phyloP scores from a whole-genome alignment of 2,888 invertebrate species.

The Pachydiplax longipennis region DNA sequence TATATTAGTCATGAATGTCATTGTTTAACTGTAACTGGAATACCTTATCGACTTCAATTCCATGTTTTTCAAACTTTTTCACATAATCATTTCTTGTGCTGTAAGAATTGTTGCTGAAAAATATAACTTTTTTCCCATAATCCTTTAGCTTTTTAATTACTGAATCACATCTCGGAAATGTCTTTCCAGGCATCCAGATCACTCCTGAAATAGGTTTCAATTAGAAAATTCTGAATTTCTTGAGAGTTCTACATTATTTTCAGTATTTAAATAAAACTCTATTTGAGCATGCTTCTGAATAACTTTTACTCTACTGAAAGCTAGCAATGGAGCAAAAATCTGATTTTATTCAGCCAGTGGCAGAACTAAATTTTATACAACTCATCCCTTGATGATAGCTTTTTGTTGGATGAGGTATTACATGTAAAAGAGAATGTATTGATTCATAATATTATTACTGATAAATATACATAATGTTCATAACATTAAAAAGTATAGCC shows the following conservation, averaged over 20 bases:
- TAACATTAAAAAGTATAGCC: too few species aligned
- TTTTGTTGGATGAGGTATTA: too few species aligned
- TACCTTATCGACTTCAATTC: slow-evolving; percentile 23
- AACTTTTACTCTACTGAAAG: not conserved
- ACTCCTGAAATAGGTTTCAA: slow-evolving; percentile 41
- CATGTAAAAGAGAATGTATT: too few species aligned
- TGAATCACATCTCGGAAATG: slow-evolving; percentile 8
- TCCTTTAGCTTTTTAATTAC: slow-evolving; percentile 53
- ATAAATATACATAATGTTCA: too few species aligned
- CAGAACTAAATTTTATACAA: not conserved
- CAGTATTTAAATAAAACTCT: not conserved
- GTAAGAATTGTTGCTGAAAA: slow-evolving; percentile 65
- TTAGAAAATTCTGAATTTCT: not conserved
- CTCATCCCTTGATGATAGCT: too few species aligned
- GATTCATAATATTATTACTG: too few species aligned
- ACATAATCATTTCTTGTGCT: slow-evolving; percentile 60
- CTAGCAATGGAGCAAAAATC: not conserved
- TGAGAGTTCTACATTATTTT: not conserved
- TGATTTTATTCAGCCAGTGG: not conserved
- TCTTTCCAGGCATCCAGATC: slow-evolving; percentile 38
- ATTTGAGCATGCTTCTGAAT: not conserved
- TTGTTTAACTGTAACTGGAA: not conserved
- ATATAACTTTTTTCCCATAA: slow-evolving; percentile 62
- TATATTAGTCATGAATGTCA: too few species aligned
- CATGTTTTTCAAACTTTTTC: slow-evolving; percentile 54